These are phyloP conservation scores for Ara ararauna DNA, from an alignment of 2,797 vertebrate species.

Conservation along the genomic window DNA sequence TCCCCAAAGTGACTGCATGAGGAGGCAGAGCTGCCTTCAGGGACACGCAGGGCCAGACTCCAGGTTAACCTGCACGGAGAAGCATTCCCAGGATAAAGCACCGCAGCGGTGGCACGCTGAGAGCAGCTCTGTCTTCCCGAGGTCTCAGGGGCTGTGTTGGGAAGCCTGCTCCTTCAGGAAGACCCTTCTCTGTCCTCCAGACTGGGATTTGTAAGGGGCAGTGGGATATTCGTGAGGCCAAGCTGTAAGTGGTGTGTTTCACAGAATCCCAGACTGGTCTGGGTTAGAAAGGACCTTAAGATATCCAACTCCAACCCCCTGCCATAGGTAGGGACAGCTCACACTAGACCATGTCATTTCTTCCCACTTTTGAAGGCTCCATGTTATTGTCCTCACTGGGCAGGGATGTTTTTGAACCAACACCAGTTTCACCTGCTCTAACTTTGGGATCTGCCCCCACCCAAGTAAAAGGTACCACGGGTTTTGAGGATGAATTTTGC, in stretches of 20 bases:
- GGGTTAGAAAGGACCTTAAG: background rate
- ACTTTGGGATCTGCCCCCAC: background rate
- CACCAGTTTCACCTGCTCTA: background rate
- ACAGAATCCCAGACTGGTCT: background rate
- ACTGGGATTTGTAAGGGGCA: background rate
- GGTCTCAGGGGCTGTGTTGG: background rate
- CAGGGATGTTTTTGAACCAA: background rate
- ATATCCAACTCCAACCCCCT: background rate
- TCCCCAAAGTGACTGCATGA: background rate
- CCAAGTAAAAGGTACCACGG: background rate
- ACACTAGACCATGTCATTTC: rapidly evolving
- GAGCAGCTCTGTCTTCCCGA: background rate
- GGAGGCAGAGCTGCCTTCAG: background rate
- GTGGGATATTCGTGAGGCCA: rapidly evolving
- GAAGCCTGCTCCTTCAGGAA: background rate
- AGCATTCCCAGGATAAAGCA: background rate
- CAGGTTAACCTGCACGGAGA: background rate
- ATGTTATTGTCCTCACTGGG: rapidly evolving
- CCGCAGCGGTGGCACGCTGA: rapidly evolving
- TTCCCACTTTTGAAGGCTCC: background rate
- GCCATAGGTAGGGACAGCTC: background rate
- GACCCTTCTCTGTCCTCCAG: background rate
- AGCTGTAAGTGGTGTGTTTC: background rate
- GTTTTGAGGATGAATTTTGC: background rate
- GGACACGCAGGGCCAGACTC: slow-evolving; percentile 33